Evolutionary conservation across 2,113 vertebrate genomes (phyloP), one percentile per base, ranked within the genome.

Genomic region (Grammomys surdaster): DNA sequence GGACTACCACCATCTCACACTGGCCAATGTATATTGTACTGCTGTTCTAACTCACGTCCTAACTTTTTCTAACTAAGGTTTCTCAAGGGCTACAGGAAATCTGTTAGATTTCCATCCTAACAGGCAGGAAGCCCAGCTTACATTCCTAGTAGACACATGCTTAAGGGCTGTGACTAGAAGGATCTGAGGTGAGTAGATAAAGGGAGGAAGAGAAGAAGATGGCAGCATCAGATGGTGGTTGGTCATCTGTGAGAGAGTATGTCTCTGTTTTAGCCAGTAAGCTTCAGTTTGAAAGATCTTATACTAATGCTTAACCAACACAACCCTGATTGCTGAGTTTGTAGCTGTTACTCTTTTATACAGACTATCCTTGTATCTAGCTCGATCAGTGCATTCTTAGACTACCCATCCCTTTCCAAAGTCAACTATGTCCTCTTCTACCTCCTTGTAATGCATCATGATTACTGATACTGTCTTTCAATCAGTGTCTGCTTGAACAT

Each of bases 351-450:
- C 56, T 51, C 8, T 90, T 72, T 78, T 7, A 73, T 51, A 19
- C 54, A 31, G 24, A 54, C 2, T 20, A 73, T n/a, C 22, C 5
- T 58, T 33, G 28, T 63, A 88, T 58, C 76, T 72, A 11, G 36
- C 75, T 12, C 19, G 7, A 19, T 3, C 70, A 85, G 43, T 63
- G 26, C 72, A 56, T 67, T n/a, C 5, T 91, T 1, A 80, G 75
- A 86, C 17, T 36, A 9, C n/a, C 33, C 33, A 19, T 76, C 54
- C 46, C 40, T 96, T 70, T 72, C n/a, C 43, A 82, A 97, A 93
- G 19, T 28, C 54, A 92, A 60, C 28, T 48, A 0, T 75, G 28
- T 24, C 58, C 40, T 81, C 91, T 8, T 40, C 69, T 33, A 26
- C 40, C 78, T 92, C 28, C 69, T 56, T 82, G 22, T 81, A 36